Evolutionary conservation across 1,140 invertebrate genomes (phyloP).

Genomic region (Ostrea edulis): DNA sequence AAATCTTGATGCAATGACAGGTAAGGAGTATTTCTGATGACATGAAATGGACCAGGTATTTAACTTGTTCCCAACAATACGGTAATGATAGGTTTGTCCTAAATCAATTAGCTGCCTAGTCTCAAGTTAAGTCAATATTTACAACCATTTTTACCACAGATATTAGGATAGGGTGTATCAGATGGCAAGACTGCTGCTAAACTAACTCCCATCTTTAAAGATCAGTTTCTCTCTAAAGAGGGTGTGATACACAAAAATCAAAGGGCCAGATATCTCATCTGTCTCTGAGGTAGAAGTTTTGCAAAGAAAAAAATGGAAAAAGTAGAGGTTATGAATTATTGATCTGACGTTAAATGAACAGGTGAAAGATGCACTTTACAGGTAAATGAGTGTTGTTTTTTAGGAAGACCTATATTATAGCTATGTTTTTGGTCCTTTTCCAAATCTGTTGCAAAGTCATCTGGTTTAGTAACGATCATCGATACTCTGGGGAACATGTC

Average conservation of each 20-base stretch:
- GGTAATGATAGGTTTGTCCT: constrained; percentile 31
- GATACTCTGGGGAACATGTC: constrained; percentile 5
- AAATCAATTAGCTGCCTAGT: constrained; percentile 28
- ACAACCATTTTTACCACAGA: constrained; percentile 25
- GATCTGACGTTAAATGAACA: neutral
- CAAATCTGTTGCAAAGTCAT: neutral
- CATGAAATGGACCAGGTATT: constrained; percentile 29
- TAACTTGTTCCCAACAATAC: constrained; percentile 35
- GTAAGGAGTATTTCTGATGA: constrained; percentile 7
- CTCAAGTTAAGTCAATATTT: constrained; percentile 37
- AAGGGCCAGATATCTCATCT: neutral
- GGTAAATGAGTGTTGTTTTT: neutral
- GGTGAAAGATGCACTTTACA: neutral
- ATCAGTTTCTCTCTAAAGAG: neutral
- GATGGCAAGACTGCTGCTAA: neutral
- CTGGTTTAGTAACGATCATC: neutral
- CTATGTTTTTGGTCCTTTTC: neutral
- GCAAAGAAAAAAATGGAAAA: neutral
- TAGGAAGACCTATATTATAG: neutral
- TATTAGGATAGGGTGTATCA: neutral
- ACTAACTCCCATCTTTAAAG: constrained; percentile 10
- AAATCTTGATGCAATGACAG: constrained; percentile 30
- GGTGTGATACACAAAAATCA: neutral
- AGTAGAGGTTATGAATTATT: neutral
- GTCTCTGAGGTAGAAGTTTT: neutral